Percentiles rank a stretch among this genome's conserved stretches.
These are phyloP conservation scores for Vollenhovia emeryi DNA, from an alignment of 1,140 invertebrate genomes.

Conservation along the genomic window DNA sequence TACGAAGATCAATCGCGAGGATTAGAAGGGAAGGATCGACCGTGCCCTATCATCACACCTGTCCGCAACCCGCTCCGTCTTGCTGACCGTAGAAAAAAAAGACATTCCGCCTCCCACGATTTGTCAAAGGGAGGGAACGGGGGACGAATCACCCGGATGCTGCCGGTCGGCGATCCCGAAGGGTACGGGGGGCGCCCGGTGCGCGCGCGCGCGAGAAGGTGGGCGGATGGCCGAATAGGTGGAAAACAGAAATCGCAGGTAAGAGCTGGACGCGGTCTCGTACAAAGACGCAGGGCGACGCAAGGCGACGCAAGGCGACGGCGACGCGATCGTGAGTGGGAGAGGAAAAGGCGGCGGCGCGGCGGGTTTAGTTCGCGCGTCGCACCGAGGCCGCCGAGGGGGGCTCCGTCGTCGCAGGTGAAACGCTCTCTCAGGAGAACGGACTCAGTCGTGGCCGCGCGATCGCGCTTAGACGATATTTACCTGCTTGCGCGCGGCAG, in stretches of 20 bases:
- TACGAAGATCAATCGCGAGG: neutral
- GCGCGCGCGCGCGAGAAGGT: neutral
- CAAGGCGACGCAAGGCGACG: slow-evolving; percentile 4
- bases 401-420: slow-evolving; percentile 72
- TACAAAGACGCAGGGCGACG: slow-evolving; percentile 15
- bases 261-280: slow-evolving; percentile 16
- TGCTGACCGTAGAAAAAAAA: neutral
- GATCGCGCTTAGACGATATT: slow-evolving; percentile 72
- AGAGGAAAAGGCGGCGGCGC: slow-evolving; percentile 38
- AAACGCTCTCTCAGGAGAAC: slow-evolving; percentile 68
- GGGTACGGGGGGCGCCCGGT: neutral
- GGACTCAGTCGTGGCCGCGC: slow-evolving; percentile 70
- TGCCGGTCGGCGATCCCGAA: slow-evolving; percentile 14
- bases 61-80: slow-evolving; percentile 10
- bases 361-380: slow-evolving; percentile 45
- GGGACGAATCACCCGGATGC: neutral
- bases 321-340: slow-evolving; percentile 45
- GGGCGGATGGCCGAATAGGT: slow-evolving; percentile 13
- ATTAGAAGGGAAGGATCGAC: neutral
- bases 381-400: slow-evolving; percentile 58
- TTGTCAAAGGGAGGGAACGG: neutral
- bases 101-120: neutral
- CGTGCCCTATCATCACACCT: slow-evolving; percentile 45
- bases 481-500: slow-evolving; percentile 57
- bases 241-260: neutral